Evolutionary conservation across 2,888 invertebrate species (phyloP).

Genomic region (Bimastos eiseni): DNA sequence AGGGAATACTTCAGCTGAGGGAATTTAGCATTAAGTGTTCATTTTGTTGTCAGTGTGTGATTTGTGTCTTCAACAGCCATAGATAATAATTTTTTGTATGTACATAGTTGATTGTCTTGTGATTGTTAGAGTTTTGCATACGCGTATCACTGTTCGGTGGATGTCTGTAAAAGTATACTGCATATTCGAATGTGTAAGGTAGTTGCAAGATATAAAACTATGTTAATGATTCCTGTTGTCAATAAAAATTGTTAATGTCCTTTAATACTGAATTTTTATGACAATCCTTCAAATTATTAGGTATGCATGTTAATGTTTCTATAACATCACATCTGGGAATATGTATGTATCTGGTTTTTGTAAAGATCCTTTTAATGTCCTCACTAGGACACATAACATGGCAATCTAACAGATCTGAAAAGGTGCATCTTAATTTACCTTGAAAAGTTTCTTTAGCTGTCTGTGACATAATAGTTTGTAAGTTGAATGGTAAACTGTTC

Average conservation of each 20-base stretch:
- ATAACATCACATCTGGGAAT: too few relatives aligned
- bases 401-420: too few relatives aligned
- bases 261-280: neutral
- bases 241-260: neutral
- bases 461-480: too few relatives aligned
- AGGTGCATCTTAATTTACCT: too few relatives aligned
- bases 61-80: neutral
- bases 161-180: neutral
- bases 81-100: too few relatives aligned
- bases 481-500: too few relatives aligned
- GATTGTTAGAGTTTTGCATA: neutral
- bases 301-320: slow-evolving; percentile 13
- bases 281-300: neutral
- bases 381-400: too few relatives aligned
- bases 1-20: slow-evolving; percentile 3
- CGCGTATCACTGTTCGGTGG: neutral
- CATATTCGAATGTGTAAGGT: neutral
- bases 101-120: too few relatives aligned
- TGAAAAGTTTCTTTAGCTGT: too few relatives aligned
- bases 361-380: too few relatives aligned
- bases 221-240: neutral
- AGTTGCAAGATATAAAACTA: neutral
- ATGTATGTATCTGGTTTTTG: too few relatives aligned
- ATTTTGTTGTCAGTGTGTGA: neutral
- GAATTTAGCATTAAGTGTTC: neutral